A percentile compares a stretch with the other conserved stretches of the same genome.
These are phyloP conservation scores for Venustoraphidia nigricollis DNA, from an alignment of 2,888 invertebrate genomes.

Conservation along the genomic window DNA sequence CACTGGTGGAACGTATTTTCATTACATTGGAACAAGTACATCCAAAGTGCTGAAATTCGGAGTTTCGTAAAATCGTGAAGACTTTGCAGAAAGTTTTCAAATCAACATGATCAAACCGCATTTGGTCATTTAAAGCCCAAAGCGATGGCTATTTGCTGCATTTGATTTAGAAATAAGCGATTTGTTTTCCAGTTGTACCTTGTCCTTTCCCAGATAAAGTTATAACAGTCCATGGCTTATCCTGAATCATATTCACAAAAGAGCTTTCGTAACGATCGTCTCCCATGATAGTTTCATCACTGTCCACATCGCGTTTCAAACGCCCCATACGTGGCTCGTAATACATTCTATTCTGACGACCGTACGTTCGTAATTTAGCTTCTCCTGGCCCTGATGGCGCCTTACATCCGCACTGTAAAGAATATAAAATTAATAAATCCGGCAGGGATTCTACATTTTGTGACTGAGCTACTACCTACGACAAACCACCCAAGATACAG, in stretches of 20 bases:
- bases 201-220: slow-evolving; percentile 23
- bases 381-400: background rate
- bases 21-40: too few relatives aligned
- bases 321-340: slow-evolving; percentile 37
- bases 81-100: too few relatives aligned
- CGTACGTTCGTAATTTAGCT: background rate
- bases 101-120: too few relatives aligned
- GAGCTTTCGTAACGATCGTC: slow-evolving; percentile 21
- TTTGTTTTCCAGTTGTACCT: background rate
- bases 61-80: too few relatives aligned
- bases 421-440: background rate
- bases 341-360: slow-evolving; percentile 24
- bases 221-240: slow-evolving; percentile 26
- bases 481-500: too few relatives aligned
- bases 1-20: too few relatives aligned
- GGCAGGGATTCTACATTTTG: too few relatives aligned
- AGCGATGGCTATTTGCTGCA: too few relatives aligned
- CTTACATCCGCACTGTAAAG: background rate
- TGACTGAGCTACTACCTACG: too few relatives aligned
- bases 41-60: too few relatives aligned
- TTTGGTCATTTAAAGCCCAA: too few relatives aligned
- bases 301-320: slow-evolving; percentile 26
- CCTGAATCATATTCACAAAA: slow-evolving; percentile 25
- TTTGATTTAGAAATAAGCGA: slow-evolving; percentile 2
- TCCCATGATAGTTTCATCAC: slow-evolving; percentile 16